Percentiles rank a stretch among this genome's conserved stretches.
phyloP scores from a whole-genome alignment of 2,797 vertebrate species.

The Linurgus olivaceus region DNA sequence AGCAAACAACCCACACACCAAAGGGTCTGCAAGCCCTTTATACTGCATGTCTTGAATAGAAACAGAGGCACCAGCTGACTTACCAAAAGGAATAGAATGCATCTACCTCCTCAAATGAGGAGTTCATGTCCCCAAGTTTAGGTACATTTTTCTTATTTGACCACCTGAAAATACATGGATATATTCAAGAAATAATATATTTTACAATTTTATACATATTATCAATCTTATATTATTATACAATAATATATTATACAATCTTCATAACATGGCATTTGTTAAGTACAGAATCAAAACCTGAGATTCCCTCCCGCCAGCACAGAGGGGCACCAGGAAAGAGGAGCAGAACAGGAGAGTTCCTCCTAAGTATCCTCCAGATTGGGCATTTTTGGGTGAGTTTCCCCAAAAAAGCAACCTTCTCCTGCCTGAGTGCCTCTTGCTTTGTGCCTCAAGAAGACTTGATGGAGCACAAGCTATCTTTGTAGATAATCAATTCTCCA shows the following conservation, averaged over 20 bases:
- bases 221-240: too few species aligned
- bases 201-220: too few species aligned
- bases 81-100: conserved; percentile 98
- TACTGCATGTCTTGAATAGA: background rate
- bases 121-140: conserved; percentile 85
- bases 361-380: background rate
- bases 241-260: too few species aligned
- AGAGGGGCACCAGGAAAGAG: background rate
- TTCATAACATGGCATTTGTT: background rate
- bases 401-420: background rate
- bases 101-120: conserved; percentile 96
- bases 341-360: background rate
- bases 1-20: background rate
- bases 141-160: conserved; percentile 91
- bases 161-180: conserved; percentile 80
- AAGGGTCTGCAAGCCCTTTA: background rate
- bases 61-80: conserved; percentile 54
- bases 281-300: background rate
- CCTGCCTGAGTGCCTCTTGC: background rate
- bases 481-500: background rate
- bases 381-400: background rate
- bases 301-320: background rate
- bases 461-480: background rate
- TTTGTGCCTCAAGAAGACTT: background rate
- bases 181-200: background rate